A percentile compares a stretch with the other conserved stretches of the same genome.
phyloP scores from a whole-genome alignment of 2,888 invertebrate genomes.

The Pyrocoelia pectoralis region DNA sequence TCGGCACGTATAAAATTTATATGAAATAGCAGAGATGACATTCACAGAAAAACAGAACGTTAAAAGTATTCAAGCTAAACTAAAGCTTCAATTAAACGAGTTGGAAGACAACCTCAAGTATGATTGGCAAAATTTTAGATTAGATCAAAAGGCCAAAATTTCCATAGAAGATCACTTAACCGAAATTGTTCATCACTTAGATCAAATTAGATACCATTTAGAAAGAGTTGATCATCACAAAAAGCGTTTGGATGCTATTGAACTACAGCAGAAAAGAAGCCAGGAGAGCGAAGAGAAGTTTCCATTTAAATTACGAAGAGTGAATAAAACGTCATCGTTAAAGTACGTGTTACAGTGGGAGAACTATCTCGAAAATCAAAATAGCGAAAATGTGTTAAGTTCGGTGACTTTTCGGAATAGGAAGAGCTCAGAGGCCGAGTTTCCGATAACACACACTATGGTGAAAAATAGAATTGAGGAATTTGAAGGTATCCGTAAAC shows the following conservation, averaged over 20 bases:
- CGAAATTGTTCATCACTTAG: conserved; percentile 12
- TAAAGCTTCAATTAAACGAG: conserved; percentile 8
- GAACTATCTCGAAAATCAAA: conserved; percentile 15
- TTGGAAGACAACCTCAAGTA: conserved; percentile 12
- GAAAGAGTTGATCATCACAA: conserved; percentile 14
- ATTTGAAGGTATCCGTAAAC: conserved; percentile 22
- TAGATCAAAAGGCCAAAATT: conserved; percentile 1
- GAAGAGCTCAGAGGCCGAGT: background rate
- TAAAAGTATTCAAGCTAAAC: background rate
- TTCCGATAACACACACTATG: conserved; percentile 13
- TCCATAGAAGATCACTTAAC: conserved; percentile 5
- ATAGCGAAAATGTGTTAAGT: conserved; percentile 7
- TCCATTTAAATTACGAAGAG: conserved; percentile 11
- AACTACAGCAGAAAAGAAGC: background rate
- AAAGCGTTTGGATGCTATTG: conserved; percentile 8
- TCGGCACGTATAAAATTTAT: background rate
- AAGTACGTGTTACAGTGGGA: conserved; percentile 29
- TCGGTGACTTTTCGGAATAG: conserved; percentile 1
- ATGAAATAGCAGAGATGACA: background rate
- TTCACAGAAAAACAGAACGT: background rate
- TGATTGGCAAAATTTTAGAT: background rate
- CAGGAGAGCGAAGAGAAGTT: conserved; percentile 16
- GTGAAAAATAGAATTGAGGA: conserved; percentile 18
- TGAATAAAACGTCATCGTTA: conserved; percentile 3
- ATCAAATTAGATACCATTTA: conserved; percentile 20